phyloP scores from a whole-genome alignment of 2,888 invertebrate species.

The Diadromus collaris region DNA sequence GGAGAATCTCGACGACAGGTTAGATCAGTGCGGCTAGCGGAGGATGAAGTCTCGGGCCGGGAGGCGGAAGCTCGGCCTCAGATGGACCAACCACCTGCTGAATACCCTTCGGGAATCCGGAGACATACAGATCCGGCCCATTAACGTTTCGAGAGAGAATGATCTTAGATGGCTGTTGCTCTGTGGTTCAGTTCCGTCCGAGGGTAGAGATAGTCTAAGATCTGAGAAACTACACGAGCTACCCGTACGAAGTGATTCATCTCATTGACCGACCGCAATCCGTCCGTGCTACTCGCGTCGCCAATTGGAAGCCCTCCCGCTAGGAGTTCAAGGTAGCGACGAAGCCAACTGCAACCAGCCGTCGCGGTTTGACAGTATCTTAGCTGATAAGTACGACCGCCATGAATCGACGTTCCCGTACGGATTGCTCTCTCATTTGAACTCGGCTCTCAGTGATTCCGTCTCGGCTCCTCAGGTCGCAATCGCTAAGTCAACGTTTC shows the following conservation, averaged over 20 bases:
- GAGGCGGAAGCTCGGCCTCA: conserved; percentile 42
- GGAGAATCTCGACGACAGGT: conserved; percentile 24
- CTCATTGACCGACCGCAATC: conserved; percentile 31
- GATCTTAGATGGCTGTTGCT: conserved; percentile 31
- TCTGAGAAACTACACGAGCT: background rate
- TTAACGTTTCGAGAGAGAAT: conserved; percentile 42
- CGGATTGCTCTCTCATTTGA: conserved; percentile 32
- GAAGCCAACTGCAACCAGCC: conserved; percentile 37
- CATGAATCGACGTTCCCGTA: conserved; percentile 32
- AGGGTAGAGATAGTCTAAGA: background rate
- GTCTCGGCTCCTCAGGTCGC: conserved; percentile 22
- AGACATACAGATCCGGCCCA: conserved; percentile 40
- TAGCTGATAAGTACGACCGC: conserved; percentile 17
- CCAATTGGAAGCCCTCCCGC: conserved; percentile 22
- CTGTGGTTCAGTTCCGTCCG: conserved; percentile 6
- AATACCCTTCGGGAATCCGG: conserved; percentile 43
- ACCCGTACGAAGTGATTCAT: conserved; percentile 16
- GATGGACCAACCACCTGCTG: conserved; percentile 59
- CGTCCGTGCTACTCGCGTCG: conserved; percentile 34
- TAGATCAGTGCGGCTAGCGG: conserved; percentile 19
- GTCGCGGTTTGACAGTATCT: conserved; percentile 48
- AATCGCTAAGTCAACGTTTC: conserved; percentile 30
- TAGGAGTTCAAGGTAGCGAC: conserved; percentile 2
- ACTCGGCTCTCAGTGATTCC: conserved; percentile 26
- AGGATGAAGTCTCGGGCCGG: conserved; percentile 15